Evolutionary conservation across 2,888 invertebrate genomes (phyloP).

Genomic region (Emmelina monodactyla): DNA sequence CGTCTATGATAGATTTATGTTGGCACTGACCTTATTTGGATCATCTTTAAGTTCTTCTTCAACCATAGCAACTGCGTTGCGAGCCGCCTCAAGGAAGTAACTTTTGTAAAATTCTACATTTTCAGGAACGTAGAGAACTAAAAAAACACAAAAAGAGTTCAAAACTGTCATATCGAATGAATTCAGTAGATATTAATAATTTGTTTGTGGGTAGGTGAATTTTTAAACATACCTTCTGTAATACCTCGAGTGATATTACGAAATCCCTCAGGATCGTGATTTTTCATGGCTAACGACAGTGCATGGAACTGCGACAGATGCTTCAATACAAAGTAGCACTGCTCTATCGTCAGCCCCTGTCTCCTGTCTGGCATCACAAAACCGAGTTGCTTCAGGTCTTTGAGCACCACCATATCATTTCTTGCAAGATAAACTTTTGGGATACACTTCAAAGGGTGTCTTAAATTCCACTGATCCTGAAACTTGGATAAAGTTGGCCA

Average conservation of each 20-base stretch:
- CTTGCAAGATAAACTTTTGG: conserved; percentile 69
- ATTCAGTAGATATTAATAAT: no score
- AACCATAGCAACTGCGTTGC: conserved; percentile 73
- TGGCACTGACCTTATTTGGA: conserved; percentile 29
- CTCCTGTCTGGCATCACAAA: conserved; percentile 72
- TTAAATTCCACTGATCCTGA: conserved; percentile 53
- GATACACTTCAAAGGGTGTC: conserved; percentile 58
- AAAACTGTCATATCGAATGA: no score
- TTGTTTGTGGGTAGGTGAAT: no score
- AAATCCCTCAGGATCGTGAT: conserved; percentile 63
- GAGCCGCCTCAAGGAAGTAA: conserved; percentile 71
- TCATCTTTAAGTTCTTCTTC: conserved; percentile 39
- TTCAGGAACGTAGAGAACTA: conserved; percentile 69
- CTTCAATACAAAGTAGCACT: conserved; percentile 66
- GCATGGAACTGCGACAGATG: conserved; percentile 72
- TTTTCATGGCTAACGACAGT: conserved; percentile 69
- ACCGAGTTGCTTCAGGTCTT: conserved; percentile 68
- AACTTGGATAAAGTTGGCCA: conserved; percentile 71
- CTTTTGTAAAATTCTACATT: conserved; percentile 74
- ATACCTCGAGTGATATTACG: conserved; percentile 59
- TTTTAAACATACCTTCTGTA: conserved; percentile 51
- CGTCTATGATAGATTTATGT: neutral
- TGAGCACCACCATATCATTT: conserved; percentile 64
- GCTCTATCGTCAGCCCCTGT: conserved; percentile 66
- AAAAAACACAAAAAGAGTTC: no score